Percentiles rank a stretch among this genome's conserved stretches.
phyloP scores from a whole-genome alignment of 2,797 vertebrate genomes.

The Pampus argenteus region DNA sequence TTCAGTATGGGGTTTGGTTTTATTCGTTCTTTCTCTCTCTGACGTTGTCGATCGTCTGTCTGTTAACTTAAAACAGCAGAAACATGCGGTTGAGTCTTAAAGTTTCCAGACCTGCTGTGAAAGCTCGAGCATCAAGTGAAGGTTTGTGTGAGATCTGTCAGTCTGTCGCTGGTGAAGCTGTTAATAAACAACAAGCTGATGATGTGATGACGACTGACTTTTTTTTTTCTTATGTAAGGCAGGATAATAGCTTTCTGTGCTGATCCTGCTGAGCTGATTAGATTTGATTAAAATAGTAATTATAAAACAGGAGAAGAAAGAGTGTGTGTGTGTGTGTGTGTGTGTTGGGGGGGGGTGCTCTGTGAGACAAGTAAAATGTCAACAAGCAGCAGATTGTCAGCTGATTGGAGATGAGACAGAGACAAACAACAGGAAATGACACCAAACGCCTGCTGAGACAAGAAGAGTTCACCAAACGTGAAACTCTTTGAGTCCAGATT shows the following conservation, averaged over 20 bases:
- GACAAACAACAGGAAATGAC: neutral
- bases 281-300: conserved; percentile 73
- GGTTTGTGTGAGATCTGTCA: neutral
- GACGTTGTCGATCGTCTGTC: too few species aligned
- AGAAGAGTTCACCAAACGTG: neutral
- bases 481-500: too few species aligned
- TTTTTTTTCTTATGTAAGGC: conserved; percentile 43
- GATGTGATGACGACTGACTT: conserved; percentile 38
- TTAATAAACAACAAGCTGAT: conserved; percentile 7
- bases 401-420: conserved; percentile 10
- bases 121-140: neutral
- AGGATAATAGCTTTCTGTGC: too few species aligned
- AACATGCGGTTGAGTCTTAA: too few species aligned
- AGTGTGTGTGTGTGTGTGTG: neutral
- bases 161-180: neutral
- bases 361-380: conserved; percentile 25
- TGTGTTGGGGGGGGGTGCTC: neutral
- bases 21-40: too few species aligned
- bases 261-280: conserved; percentile 69
- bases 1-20: too few species aligned
- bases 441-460: neutral
- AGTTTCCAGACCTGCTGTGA: neutral
- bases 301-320: conserved; percentile 39
- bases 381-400: conserved; percentile 24
- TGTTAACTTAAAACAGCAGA: too few species aligned